phyloP scores from a whole-genome alignment of 1,140 invertebrate genomes.

The Monochamus saltuarius region DNA sequence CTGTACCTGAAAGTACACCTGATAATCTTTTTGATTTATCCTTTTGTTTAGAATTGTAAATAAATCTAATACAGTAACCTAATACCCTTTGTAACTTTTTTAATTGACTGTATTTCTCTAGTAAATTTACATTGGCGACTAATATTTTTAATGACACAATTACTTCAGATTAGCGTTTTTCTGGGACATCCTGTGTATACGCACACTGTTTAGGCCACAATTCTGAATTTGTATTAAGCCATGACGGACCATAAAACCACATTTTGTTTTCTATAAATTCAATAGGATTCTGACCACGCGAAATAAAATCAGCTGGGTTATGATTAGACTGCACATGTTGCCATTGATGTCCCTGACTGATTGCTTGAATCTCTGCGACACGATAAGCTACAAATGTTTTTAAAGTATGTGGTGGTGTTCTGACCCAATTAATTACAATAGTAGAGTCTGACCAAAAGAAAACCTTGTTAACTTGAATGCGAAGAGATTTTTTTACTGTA shows the following conservation, averaged over 20 bases:
- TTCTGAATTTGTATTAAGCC: too few relatives aligned
- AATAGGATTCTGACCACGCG: constrained; percentile 43
- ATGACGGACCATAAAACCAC: constrained; percentile 46
- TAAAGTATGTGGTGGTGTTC: not conserved
- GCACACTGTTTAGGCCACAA: too few relatives aligned
- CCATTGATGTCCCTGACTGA: constrained; percentile 39
- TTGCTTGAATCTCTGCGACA: constrained; percentile 18
- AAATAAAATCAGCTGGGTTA: constrained; percentile 53
- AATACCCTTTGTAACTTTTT: too few relatives aligned
- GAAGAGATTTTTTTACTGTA: not conserved
- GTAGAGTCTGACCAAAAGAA: not conserved
- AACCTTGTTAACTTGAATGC: not conserved
- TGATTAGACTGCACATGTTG: constrained; percentile 42
- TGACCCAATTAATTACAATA: not conserved
- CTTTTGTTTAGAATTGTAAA: too few relatives aligned
- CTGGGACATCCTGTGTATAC: too few relatives aligned
- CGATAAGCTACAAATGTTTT: not conserved
- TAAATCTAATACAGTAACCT: too few relatives aligned
- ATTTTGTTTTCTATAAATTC: constrained; percentile 36
- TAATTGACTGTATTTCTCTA: too few relatives aligned
- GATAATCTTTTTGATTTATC: too few relatives aligned
- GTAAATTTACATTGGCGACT: too few relatives aligned
- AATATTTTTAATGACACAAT: too few relatives aligned
- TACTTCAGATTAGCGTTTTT: too few relatives aligned
- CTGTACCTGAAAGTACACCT: too few relatives aligned